These are phyloP conservation scores for Polydrusus pterygomalis DNA, from an alignment of 2,888 invertebrate genomes.

Conservation along the genomic window DNA sequence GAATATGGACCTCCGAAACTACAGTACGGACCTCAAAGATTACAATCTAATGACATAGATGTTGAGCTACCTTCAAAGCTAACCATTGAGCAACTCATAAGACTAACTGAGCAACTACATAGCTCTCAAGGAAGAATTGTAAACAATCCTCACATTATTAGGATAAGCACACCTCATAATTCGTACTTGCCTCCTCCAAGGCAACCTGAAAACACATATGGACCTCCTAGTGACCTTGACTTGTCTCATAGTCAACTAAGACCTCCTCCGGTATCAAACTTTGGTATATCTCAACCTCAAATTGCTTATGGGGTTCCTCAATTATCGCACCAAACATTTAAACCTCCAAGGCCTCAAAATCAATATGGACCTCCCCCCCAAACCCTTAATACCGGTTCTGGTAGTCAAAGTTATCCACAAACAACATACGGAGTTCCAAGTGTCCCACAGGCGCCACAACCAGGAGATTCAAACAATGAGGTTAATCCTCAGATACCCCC, in stretches of 20 bases:
- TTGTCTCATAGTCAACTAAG: constrained; percentile 14
- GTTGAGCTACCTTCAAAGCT: constrained; percentile 44
- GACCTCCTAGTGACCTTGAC: constrained; percentile 29
- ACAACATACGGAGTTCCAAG: constrained; percentile 26
- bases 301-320: constrained; percentile 15
- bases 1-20: constrained; percentile 1
- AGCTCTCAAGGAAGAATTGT: constrained; percentile 27
- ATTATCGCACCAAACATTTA: constrained; percentile 2
- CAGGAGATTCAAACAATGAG: not conserved
- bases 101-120: constrained; percentile 51
- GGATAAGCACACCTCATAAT: constrained; percentile 11
- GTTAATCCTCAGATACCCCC: constrained; percentile 23
- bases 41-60: constrained; percentile 16
- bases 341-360: constrained; percentile 7
- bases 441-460: not conserved
- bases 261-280: constrained; percentile 23
- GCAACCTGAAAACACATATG: constrained; percentile 24
- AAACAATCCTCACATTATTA: constrained; percentile 27
- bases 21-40: constrained; percentile 23
- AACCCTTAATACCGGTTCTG: constrained; percentile 1
- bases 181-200: constrained; percentile 39
- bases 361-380: constrained; percentile 42
- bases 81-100: constrained; percentile 55
- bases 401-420: constrained; percentile 14
- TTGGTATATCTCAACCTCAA: constrained; percentile 31